Base-by-base conservation (phyloP, 2,888 invertebrate genomes). In the Oscheius onirici region DNA sequence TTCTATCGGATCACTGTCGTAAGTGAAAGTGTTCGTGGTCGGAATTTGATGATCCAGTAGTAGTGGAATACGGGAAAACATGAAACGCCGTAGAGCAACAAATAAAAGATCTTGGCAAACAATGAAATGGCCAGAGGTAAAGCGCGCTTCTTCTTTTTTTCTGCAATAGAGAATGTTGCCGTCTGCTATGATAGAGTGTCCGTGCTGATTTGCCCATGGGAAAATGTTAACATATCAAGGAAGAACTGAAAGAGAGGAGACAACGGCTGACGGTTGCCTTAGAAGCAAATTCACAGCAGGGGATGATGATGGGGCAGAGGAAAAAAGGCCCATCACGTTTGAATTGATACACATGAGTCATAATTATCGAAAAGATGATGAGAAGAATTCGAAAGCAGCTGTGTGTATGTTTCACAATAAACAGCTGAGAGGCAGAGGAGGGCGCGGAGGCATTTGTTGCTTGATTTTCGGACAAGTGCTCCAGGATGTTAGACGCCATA, bases 161-260 rank as follows among this genome's bases (percentile, higher is more conserved):
- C 55, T 24, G 22, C 10, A 55, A 55, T 55, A 28, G 34, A 34
- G 34, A 34, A 34, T 34, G 55, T 10, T 22, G 52, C 17, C 22
- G 55, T 28, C 28, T 24, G 13, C 28, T 15, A 55, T 55, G 55
- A 55, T 55, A 8, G 55, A 55, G 55, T 55, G n/a, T 24, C 55
- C 28, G 22, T 55, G 55, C n/a, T 24, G 26, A 55, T 55, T 55
- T 55, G 55, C 55, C 55, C 55, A n/a, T 55, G 26, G 26, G 55
- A 28, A 55, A n/a, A 26, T 8, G n/a, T 11, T 24, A 28, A 26
- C 3, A 28, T n/a, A 55, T 24, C 24, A 26, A 26, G 26, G n/a
- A 26, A 28, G 26, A 24, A 26, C 15, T 15, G n/a, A 24, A 55
- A 17, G n/a, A 55, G 55, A 55, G 8, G 28, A 55, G 28, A 8